Base-by-base conservation (phyloP, 2,888 invertebrate genomes). In the Polydrusus cervinus region DNA sequence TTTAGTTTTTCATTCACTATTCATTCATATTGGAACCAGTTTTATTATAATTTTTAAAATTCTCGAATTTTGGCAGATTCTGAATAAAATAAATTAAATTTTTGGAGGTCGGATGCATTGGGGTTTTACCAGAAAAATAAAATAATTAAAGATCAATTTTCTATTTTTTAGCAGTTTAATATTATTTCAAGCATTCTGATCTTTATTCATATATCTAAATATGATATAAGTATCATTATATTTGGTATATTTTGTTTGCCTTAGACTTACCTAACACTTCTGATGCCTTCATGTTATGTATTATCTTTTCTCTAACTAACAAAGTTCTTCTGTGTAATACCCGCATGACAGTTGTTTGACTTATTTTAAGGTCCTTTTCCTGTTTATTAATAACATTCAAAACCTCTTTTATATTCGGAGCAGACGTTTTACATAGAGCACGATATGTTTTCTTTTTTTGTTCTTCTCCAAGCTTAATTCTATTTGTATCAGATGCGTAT, bases 331-430 rank as follows among this genome's bases (percentile, higher is more conserved):
- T 88, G 86, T 98, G 98, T 66, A 98, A 88, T 6, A 98, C 98
- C 76, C 98, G 88, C 47, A 98, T 89, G 0, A 98, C 98, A 0
- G 98, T 98, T 85, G 92, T 93, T 87, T 98, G 98, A 47, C 90
- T 82, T 30, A 97, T 88, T 67, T 87, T 87, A 13, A 97, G 83
- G 11, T 67, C 43, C 10, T 60, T 71, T 16, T 53, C 16, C 61
- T 76, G 68, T 14, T 83, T 80, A 78, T 89, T 87, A 1, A 90
- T 83, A 79, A 87, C 86, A 30, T 88, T 85, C 3, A 95, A 82
- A 80, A 90, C 89, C 1, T 90, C 88, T 0, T 88, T 81, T 0
- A 91, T 89, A 70, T 81, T 75, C 0, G 85, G 83, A 10, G 84
- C 76, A 47, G 88, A 79, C 0, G 88, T 81, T 67, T 84, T 78